Base-by-base conservation (phyloP, 2,797 vertebrate species). In the Chrysocyon brachyurus region DNA sequence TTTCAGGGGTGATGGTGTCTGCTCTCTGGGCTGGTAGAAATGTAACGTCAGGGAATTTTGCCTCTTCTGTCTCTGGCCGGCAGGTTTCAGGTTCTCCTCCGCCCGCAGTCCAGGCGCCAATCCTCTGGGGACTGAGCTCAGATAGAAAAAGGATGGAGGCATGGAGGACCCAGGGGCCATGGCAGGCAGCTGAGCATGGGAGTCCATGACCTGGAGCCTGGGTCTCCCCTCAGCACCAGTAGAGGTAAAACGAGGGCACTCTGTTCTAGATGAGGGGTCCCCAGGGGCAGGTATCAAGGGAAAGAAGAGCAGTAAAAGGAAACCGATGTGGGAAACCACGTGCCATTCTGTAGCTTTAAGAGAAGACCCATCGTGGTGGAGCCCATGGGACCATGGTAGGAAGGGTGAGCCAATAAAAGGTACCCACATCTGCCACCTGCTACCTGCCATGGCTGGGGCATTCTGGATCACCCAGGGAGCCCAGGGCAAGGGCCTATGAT, bases 271-370 rank as follows among this genome's bases (percentile, higher is more conserved):
- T 75, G n/a, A 82, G n/a, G 7, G n/a, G 9, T 12, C 24, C 3
- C 8, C 16, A 63, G 40, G 81, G 40, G n/a, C 56, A 94, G 66
- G 26, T 36, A 12, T 19, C 66, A 82, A 81, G 40, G 56, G 59
- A 87, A 52, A 57, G n/a, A 33, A 84, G 19, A 66, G 68, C 19
- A 83, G 70, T 72, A 22, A 61, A 83, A 89, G 56, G 52, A 90
- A 85, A 94, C 33, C 5, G 28, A 66, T 63, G 87, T 77, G 91
- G 78, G 52, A 78, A 94, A 78, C 54, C 36, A 54, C 22, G 14
- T 4, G 52, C 68, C n/a, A 26, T 91, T 91, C 46, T 82, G 83
- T 68, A 90, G 59, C 72, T 95, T 92, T 78, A 64, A 61, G 75
- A 59, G 66, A 33, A 87, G 33, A 73, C 54, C 12, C 33, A 15